A percentile compares a stretch with the other conserved stretches of the same genome.
phyloP scores from a whole-genome alignment of 2,888 invertebrate genomes.

The Muscina levida region DNA sequence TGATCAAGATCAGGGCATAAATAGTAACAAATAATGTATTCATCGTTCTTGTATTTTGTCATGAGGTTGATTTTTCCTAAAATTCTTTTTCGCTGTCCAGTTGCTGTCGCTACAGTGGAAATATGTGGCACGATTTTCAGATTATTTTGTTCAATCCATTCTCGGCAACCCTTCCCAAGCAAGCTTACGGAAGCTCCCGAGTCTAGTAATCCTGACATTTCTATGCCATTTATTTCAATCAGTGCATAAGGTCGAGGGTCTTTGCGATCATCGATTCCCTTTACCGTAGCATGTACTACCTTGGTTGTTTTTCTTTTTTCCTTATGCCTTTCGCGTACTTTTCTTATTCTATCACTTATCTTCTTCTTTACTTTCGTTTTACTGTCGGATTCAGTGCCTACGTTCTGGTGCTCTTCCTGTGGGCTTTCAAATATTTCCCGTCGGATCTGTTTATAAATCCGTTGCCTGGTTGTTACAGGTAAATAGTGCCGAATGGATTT shows the following conservation, averaged over 20 bases:
- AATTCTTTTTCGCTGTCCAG: neutral
- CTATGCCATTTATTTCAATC: neutral
- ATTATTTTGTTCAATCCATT: neutral
- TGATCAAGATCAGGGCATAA: slow-evolving; percentile 47
- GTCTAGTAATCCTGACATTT: neutral
- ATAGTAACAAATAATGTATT: neutral
- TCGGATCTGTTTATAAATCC: neutral
- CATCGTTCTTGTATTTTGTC: neutral
- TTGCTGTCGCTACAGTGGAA: neutral
- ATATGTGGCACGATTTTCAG: neutral
- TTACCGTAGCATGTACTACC: neutral
- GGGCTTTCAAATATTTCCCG: neutral
- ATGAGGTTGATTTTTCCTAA: too few relatives aligned
- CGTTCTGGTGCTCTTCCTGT: neutral
- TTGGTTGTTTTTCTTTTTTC: neutral
- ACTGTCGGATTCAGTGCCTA: neutral
- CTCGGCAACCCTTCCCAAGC: neutral
- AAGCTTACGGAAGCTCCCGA: neutral
- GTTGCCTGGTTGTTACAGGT: neutral
- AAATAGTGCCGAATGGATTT: neutral
- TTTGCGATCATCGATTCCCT: neutral
- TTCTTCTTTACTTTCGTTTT: neutral
- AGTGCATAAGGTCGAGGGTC: neutral
- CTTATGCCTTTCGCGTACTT: neutral
- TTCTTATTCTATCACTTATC: neutral